Base-by-base conservation (phyloP, 1,140 invertebrate species). In the Cyphomyrmex costatus region DNA sequence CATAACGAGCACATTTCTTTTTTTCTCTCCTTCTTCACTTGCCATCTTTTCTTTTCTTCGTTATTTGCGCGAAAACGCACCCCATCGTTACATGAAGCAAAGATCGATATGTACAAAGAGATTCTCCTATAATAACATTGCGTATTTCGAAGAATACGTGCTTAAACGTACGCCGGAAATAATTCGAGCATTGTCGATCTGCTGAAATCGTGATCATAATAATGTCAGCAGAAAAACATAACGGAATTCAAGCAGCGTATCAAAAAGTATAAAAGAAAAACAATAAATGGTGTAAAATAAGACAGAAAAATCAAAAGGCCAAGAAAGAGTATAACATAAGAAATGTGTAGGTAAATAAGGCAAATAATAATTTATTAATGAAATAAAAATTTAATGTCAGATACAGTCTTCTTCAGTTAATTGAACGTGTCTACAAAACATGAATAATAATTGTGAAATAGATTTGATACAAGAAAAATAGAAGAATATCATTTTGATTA, bases 1-100 rank as follows among this genome's bases (percentile, higher is more conserved):
- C 14, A 30, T 79, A 79, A 79, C 14, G 77, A 79, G 61, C 46
- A 12, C 42, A 42, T 86, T 86, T n/a, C 63, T 53, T 36, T 21
- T 60, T 73, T 82, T 30, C 36, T 46, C 33, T 10, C 24, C 19
- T 66, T 49, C 56, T 33, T 56, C 12, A 56, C 21, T 68, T 61
- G 1, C 21, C 5, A 0, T 4, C 24, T 61, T 33, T 61, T 36
- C n/a, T 36, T 36, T 79, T 10, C 46, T 74, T 60, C n/a, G 12
- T 10, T 85, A 51, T 87, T 49, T 49, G n/a, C 7, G 21, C 27
- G 61, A 53, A 79, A 79, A 86, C 66, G 27, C 30, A 71, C 53
- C 27, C 65, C 27, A 14, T n/a, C 51, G 12, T 78, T 78, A 51
- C 42, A 60, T 36, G 42, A 78, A 33, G 19, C 14, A 66, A 88